phyloP scores from a whole-genome alignment of 2,113 vertebrate species.

The Aegithalos caudatus region DNA sequence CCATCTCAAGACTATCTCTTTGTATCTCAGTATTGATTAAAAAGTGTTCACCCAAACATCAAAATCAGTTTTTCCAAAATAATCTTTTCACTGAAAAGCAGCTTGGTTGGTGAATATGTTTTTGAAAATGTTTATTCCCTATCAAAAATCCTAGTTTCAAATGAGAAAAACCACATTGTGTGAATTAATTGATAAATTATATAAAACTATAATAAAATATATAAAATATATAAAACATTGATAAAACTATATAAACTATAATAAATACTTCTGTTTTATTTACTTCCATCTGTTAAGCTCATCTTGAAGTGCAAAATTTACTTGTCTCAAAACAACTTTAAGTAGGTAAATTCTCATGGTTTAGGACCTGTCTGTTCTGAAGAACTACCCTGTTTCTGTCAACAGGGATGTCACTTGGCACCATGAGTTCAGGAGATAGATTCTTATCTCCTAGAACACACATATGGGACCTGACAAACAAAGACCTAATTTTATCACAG shows the following conservation, averaged over 20 bases:
- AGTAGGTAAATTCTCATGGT: background rate
- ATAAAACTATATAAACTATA: no score
- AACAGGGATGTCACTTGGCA: background rate
- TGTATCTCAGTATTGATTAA: background rate
- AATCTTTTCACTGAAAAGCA: background rate
- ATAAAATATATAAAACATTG: no score
- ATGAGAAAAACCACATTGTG: background rate
- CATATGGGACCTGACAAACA: background rate
- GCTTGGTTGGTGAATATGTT: background rate
- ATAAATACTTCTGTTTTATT: background rate
- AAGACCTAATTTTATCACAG: conserved; percentile 15
- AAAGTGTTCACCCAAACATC: background rate
- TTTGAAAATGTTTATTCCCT: background rate
- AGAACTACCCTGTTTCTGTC: background rate
- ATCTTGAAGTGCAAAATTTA: background rate
- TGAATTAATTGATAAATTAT: background rate
- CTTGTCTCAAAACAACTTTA: background rate
- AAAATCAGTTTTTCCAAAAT: background rate
- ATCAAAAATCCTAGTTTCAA: background rate
- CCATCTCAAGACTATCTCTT: background rate
- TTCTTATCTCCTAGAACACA: background rate
- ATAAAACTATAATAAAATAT: background rate
- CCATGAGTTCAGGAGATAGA: background rate
- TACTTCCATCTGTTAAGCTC: background rate
- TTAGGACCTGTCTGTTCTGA: background rate